Evolutionary conservation across 2,113 vertebrate genomes (phyloP).

Genomic region (Lutjanus erythropterus): DNA sequence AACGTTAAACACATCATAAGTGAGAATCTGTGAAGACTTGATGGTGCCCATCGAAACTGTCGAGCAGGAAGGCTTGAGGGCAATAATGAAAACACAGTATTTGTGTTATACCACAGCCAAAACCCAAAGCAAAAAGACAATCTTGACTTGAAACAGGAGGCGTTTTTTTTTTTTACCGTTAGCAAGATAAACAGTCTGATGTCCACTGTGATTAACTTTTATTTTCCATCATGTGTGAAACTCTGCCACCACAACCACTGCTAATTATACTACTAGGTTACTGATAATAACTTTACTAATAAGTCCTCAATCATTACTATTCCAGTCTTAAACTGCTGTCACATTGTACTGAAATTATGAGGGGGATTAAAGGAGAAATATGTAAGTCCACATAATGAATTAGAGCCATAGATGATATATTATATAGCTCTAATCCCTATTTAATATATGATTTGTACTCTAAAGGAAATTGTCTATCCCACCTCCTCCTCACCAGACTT

Average conservation of each 20-base stretch:
- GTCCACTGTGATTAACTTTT: background rate
- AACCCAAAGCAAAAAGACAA: constrained; percentile 20
- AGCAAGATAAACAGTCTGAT: too few relatives aligned
- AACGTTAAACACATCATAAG: background rate
- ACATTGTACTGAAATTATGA: background rate
- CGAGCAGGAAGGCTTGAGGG: background rate
- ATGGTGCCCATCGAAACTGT: background rate
- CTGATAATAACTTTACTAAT: background rate
- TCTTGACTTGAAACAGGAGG: constrained; percentile 11
- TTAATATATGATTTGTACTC: too few relatives aligned
- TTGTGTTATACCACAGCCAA: constrained; percentile 5
- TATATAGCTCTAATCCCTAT: too few relatives aligned
- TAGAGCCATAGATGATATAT: too few relatives aligned
- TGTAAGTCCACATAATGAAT: too few relatives aligned
- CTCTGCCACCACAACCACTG: background rate
- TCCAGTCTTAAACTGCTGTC: background rate
- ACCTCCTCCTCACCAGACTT: too few relatives aligned
- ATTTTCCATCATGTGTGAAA: constrained; percentile 17
- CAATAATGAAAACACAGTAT: background rate
- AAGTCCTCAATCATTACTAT: too few relatives aligned
- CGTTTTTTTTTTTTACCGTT: too few relatives aligned
- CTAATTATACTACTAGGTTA: background rate
- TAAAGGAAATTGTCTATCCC: too few relatives aligned
- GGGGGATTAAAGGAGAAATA: too few relatives aligned
- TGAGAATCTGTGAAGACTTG: background rate